Evolutionary conservation across 2,797 vertebrate species (phyloP).

Genomic region (Macrochelys suwanniensis): DNA sequence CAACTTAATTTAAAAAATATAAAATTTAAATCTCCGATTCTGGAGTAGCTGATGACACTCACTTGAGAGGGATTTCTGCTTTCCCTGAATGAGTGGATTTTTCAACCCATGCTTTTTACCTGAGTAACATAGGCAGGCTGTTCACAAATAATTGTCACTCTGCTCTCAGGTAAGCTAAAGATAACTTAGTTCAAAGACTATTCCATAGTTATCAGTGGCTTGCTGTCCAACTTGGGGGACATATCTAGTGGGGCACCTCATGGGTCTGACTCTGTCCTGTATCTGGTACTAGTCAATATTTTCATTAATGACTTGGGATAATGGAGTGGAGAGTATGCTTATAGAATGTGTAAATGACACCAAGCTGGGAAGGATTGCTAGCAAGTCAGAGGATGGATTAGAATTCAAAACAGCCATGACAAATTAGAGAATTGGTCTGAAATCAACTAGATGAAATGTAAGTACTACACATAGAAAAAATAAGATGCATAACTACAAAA

Average conservation of each 20-base stretch:
- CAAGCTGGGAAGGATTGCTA: too few species aligned
- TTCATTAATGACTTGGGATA: not conserved
- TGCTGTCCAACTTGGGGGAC: not conserved
- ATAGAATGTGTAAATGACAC: not conserved
- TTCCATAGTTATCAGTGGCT: not conserved
- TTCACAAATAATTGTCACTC: not conserved
- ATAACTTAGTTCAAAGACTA: not conserved
- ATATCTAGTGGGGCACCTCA: not conserved
- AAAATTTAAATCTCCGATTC: not conserved
- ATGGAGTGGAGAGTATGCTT: not conserved
- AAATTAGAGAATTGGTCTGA: not conserved
- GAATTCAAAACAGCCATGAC: not conserved
- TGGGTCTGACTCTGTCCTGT: not conserved
- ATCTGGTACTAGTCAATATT: not conserved
- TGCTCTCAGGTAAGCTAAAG: not conserved
- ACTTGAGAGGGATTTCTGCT: not conserved
- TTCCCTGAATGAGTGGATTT: not conserved
- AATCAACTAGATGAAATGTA: too few species aligned
- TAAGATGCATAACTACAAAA: too few species aligned
- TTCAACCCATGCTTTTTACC: not conserved
- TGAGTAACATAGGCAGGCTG: not conserved
- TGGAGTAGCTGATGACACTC: rapidly evolving
- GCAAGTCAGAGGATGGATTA: not conserved
- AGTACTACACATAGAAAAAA: too few species aligned
- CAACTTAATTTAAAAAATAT: not conserved